Evolutionary conservation across 2,113 vertebrate species (phyloP).

Genomic region (Archocentrus centrarchus): DNA sequence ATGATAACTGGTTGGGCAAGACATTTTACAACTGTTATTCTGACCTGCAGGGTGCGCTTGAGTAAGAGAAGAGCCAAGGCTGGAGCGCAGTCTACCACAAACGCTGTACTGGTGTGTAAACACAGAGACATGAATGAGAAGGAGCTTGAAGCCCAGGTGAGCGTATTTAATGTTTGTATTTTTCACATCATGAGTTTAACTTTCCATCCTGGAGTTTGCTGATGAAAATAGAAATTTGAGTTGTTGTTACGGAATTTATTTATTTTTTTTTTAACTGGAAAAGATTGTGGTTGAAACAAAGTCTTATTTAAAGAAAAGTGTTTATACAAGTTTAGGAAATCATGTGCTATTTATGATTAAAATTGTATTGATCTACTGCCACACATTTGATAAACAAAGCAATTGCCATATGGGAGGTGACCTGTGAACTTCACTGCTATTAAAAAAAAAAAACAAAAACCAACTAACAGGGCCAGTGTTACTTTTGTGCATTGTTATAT

Average conservation of each 20-base stretch:
- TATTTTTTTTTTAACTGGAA: neutral
- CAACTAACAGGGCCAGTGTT: neutral
- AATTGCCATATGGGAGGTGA: neutral
- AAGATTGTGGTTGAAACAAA: neutral
- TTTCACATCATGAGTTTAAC: neutral
- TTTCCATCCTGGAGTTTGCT: neutral
- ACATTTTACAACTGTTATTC: conserved; percentile 9
- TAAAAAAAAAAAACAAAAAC: neutral
- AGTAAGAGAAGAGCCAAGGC: conserved; percentile 94
- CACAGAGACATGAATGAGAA: conserved; percentile 97
- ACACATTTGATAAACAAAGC: neutral
- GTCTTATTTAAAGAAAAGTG: neutral
- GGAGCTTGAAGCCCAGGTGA: conserved; percentile 92
- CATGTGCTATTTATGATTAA: too few relatives aligned
- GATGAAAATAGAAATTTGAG: neutral
- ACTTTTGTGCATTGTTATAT: neutral
- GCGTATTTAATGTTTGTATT: neutral
- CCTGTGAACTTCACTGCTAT: neutral
- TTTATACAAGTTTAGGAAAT: neutral
- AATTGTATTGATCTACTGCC: neutral
- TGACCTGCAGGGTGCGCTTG: conserved; percentile 86
- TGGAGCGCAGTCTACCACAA: conserved; percentile 91
- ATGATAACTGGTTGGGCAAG: neutral
- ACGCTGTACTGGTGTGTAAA: conserved; percentile 92
- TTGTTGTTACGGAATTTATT: neutral